Evolutionary conservation across 2,797 vertebrate species (phyloP), one percentile per base, ranked within the genome.

Genomic region (Valencia hispanica): DNA sequence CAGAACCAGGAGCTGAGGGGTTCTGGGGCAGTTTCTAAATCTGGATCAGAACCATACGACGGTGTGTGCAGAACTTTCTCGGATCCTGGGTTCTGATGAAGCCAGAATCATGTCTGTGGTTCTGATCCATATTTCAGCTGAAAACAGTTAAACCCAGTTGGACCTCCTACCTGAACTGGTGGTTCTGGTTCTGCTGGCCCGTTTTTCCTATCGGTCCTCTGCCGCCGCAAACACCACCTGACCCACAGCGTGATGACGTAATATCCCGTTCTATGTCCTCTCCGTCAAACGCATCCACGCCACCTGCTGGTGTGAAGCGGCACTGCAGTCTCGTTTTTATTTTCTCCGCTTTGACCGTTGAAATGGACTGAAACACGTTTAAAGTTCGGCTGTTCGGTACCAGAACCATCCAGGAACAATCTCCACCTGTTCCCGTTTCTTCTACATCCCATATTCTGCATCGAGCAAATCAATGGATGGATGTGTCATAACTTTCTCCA

Each of bases 361-460:
- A 20, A 32, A 17, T 27, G 15, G 30, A 15, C 30, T 17, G 30
- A 59, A 61, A 32, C 9, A 7, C 2, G 12, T 32, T 59, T 17
- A 15, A 30, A 17, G 5, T 32, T 59, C 15, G 14, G 27, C 55
- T 59, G 27, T 59, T 59, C 14, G 32, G 30, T 20, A 18, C 32
- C 17, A 6, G 14, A 18, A 14, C 7, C 30, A 61, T 34, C 30
- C 57, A 61, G 32, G 8, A 36, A 36, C 22, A 18, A 36, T 20
- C 7, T 18, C 7, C 32, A 34, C 17, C 18, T 63, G 32, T 34
- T 30, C 57, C 30, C 30, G 2, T 32, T 5, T 59, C 4, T 32
- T 59, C 59, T 63, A 22, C 32, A 63, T 36, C 59, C 59, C 59
- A 63, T 20, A 63, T n/a, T n/a, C n/a, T n/a, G n/a, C n/a, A n/a